Evolutionary conservation across 2,113 vertebrate species (phyloP), one percentile per base, ranked within the genome.

Genomic region (Scalopus aquaticus): DNA sequence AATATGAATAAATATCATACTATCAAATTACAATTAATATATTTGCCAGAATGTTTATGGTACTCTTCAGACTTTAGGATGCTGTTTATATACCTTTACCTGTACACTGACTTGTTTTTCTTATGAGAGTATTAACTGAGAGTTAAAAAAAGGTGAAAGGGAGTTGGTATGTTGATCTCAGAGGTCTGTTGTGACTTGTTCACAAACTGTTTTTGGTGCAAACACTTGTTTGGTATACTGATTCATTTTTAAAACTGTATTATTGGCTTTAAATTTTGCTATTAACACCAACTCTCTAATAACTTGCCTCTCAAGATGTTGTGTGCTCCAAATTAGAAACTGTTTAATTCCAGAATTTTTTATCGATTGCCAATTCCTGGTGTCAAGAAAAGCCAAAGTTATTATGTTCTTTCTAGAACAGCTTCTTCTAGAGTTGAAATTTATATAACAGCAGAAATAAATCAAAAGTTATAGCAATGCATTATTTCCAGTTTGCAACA

Each of bases 21-120:
- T 56, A 94, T 85, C 62, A 91, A 92, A 88, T 74, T 93, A 86
- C 92, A 97, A 95, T 96, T 73, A 88, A 37, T 87, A 86, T 54
- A 79, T 67, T 93, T 46, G 12, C 37, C 62, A 76, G 35, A 64
- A 22, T 72, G 10, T 82, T 17, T 80, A 65, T 78, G 4, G 72
- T 87, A 58, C 44, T 88, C 11, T 87, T 24, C 4, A 80, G 67
- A 87, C 35, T 83, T 94, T 10, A 62, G 30, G 32, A 32, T 65
- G 4, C 62, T 92, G 62, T 30, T 86, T 86, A 56, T 93, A 32
- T 82, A 49, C 5, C 16, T 73, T 83, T 80, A 69, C 76, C 32
- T 56, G 37, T 74, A 79, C 5, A 94, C 49, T 4, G 74, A 62
- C 7, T 56, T 80, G n/a, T 24, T 26, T 94, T 76, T 93, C 64